Conservation (phyloP, 2,888 invertebrate genomes). For the Cephalotes varians region DNA sequence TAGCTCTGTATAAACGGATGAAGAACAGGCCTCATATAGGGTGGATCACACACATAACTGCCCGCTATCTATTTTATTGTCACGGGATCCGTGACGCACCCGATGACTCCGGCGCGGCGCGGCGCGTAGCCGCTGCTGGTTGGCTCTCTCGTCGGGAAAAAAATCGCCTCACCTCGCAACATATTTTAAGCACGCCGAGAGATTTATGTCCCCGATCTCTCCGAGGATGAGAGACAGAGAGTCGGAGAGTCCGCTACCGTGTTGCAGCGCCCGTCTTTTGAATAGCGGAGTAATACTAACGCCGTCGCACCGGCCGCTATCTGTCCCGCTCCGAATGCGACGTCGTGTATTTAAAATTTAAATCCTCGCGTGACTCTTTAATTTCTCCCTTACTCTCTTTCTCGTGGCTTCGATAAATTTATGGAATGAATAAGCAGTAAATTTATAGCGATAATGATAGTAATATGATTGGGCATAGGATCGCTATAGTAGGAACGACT, state of each 20-base stretch:
- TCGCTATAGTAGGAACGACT: neutral
- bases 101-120: slow-evolving; percentile 36
- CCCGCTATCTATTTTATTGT: slow-evolving; percentile 47
- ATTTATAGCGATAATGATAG: slow-evolving; percentile 32
- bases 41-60: slow-evolving; percentile 48
- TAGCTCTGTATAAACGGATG: slow-evolving; percentile 79
- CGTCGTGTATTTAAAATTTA: slow-evolving; percentile 47
- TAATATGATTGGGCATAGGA: neutral
- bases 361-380: slow-evolving; percentile 40
- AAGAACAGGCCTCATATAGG: slow-evolving; percentile 62
- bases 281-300: slow-evolving; percentile 45
- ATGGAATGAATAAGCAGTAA: slow-evolving; percentile 37
- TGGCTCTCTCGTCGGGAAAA: slow-evolving; percentile 9
- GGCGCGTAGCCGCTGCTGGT: slow-evolving; percentile 10
- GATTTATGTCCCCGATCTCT: slow-evolving; percentile 50
- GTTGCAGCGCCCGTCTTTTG: slow-evolving; percentile 40
- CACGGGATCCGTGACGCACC: slow-evolving; percentile 10
- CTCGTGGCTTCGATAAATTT: slow-evolving; percentile 6
- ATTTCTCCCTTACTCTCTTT: slow-evolving; percentile 27
- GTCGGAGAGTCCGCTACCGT: slow-evolving; percentile 43
- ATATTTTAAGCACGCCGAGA: slow-evolving; percentile 48
- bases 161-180: slow-evolving; percentile 48
- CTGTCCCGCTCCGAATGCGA: slow-evolving; percentile 39
- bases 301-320: slow-evolving; percentile 26
- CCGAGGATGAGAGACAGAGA: slow-evolving; percentile 51